Percentiles rank a stretch among this genome's conserved stretches.
phyloP scores from a whole-genome alignment of 2,113 vertebrate genomes.

The Sminthopsis crassicaudata region DNA sequence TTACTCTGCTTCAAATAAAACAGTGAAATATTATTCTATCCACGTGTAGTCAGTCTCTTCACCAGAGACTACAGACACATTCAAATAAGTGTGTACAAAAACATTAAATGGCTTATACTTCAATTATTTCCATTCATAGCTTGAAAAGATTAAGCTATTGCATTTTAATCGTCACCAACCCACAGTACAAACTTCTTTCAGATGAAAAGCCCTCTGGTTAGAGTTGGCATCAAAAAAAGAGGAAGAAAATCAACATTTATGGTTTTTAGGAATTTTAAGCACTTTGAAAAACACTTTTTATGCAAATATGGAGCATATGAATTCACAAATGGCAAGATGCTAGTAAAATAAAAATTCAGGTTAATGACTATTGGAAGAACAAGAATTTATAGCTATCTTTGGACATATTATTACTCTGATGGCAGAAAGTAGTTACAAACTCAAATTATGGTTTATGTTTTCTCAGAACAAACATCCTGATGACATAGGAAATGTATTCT shows the following conservation, averaged over 20 bases:
- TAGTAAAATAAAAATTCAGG: slow-evolving; percentile 38
- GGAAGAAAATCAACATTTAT: neutral
- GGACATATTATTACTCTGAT: neutral
- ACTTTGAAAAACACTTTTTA: neutral
- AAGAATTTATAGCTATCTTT: slow-evolving; percentile 4
- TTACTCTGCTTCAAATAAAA: slow-evolving; percentile 33
- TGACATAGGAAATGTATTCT: slow-evolving; percentile 24
- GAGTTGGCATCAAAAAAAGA: slow-evolving; percentile 7
- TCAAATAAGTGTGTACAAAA: slow-evolving; percentile 40
- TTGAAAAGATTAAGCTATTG: slow-evolving; percentile 33
- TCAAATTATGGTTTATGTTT: neutral
- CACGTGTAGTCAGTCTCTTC: neutral
- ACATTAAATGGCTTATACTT: slow-evolving; percentile 32
- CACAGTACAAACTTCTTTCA: slow-evolving; percentile 11
- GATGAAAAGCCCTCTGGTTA: slow-evolving; percentile 5
- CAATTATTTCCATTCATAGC: slow-evolving; percentile 44
- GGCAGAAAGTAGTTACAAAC: slow-evolving; percentile 21
- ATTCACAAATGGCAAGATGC: neutral
- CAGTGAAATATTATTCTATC: slow-evolving; percentile 35
- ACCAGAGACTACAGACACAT: slow-evolving; percentile 25
- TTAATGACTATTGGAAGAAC: slow-evolving; percentile 15
- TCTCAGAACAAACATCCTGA: neutral
- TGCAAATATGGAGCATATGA: neutral
- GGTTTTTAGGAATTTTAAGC: slow-evolving; percentile 15
- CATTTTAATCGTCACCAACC: slow-evolving; percentile 21